Evolutionary conservation across 2,888 invertebrate species (phyloP).

Genomic region (Acanthoscelides obtectus): DNA sequence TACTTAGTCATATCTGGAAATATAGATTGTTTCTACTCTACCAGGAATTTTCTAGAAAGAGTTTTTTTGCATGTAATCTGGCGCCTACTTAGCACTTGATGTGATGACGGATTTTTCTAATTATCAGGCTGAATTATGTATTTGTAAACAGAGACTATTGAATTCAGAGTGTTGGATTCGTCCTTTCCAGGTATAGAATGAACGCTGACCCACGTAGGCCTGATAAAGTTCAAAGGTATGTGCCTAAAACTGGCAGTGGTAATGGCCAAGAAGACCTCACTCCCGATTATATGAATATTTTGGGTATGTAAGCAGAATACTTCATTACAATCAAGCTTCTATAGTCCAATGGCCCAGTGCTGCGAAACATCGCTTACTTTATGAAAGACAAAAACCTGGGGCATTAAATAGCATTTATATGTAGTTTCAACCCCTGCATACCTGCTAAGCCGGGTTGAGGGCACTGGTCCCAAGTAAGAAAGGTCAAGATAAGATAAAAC

Average conservation of each 20-base stretch:
- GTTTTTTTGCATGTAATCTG: background rate
- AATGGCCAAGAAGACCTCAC: constrained; percentile 85
- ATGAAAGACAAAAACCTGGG: no score
- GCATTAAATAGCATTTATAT: no score
- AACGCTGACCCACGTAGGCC: constrained; percentile 64
- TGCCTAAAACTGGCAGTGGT: constrained; percentile 56
- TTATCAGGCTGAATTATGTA: background rate
- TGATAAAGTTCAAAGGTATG: constrained; percentile 65
- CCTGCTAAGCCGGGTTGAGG: no score
- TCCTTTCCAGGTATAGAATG: constrained; percentile 30
- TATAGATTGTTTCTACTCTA: background rate
- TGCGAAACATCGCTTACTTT: no score
- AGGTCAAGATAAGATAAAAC: no score
- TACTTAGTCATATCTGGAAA: background rate
- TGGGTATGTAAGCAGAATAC: constrained; percentile 52
- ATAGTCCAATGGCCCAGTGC: no score
- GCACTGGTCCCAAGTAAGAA: no score
- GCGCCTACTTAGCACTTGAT: background rate
- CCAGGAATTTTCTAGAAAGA: background rate
- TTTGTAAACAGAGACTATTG: background rate
- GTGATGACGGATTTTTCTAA: background rate
- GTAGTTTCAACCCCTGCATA: no score
- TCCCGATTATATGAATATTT: constrained; percentile 97
- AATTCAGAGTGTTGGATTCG: background rate
- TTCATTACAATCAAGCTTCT: background rate